A percentile compares a stretch with the other conserved stretches of the same genome.
phyloP scores from a whole-genome alignment of 2,888 invertebrate genomes.

The Augochlorella aurata region DNA sequence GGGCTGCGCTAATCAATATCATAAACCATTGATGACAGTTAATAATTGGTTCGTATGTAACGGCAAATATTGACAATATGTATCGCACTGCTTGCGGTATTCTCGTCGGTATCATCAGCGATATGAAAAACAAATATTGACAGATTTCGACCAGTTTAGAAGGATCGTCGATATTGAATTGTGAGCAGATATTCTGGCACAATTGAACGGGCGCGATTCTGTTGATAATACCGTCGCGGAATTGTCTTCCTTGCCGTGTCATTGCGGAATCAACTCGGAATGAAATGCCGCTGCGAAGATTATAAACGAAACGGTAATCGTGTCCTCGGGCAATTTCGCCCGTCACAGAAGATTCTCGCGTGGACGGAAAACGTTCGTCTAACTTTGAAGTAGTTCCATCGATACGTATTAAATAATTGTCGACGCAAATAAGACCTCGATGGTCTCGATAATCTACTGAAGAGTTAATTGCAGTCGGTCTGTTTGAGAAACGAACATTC shows the following conservation, averaged over 20 bases:
- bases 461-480: neutral
- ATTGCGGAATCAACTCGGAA: too few species aligned
- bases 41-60: neutral
- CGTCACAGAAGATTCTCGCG: too few species aligned
- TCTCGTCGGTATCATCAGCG: neutral
- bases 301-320: too few species aligned
- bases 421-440: neutral
- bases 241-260: too few species aligned
- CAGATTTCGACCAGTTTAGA: constrained; percentile 13
- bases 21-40: neutral
- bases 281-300: too few species aligned
- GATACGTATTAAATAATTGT: neutral
- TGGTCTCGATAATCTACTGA: neutral
- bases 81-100: too few species aligned
- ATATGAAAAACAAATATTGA: constrained; percentile 27
- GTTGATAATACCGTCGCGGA: too few species aligned
- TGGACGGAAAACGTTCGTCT: too few species aligned
- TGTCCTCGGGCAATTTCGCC: too few species aligned
- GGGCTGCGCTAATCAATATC: neutral
- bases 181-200: neutral
- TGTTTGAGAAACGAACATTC: neutral
- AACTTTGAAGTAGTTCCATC: too few species aligned
- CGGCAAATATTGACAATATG: neutral
- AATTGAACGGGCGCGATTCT: too few species aligned
- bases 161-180: neutral